Percentiles rank a stretch among this genome's conserved stretches.
Evolutionary conservation across 2,797 vertebrate species (phyloP).

Genomic region (Vultur gryphus): DNA sequence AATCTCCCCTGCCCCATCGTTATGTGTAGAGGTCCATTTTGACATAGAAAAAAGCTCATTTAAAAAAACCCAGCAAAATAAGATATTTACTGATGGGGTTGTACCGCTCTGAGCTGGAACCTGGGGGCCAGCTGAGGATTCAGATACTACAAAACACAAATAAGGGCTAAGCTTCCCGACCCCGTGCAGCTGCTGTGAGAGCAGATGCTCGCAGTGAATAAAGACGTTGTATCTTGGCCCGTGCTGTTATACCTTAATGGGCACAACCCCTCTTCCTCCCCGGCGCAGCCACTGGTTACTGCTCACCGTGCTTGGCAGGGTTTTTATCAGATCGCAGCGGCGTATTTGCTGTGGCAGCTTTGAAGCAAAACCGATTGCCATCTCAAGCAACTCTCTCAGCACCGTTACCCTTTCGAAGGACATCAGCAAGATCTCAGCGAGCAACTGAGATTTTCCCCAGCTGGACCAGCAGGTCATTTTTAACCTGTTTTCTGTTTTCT

Average conservation of each 20-base stretch:
- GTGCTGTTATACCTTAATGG: neutral
- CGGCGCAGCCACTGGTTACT: neutral
- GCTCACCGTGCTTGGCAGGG: accelerated
- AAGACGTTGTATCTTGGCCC: accelerated
- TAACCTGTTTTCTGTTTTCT: neutral
- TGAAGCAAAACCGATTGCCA: neutral
- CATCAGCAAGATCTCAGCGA: neutral
- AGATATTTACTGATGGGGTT: neutral
- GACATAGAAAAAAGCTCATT: neutral
- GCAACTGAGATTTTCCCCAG: neutral
- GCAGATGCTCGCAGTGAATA: neutral
- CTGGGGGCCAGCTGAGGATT: neutral
- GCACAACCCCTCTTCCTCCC: neutral
- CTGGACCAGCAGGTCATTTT: neutral
- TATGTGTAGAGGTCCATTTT: neutral
- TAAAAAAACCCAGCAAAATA: neutral
- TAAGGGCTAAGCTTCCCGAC: accelerated
- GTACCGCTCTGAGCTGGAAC: neutral
- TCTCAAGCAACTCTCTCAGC: neutral
- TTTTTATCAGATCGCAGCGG: neutral
- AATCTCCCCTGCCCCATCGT: neutral
- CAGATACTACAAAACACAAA: neutral
- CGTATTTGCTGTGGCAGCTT: neutral
- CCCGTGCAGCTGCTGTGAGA: neutral
- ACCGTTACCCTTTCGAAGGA: accelerated